Percentiles rank a stretch among this genome's conserved stretches.
These are phyloP conservation scores for Matsumurasca onukii DNA, from an alignment of 1,140 invertebrate species.

Conservation along the genomic window DNA sequence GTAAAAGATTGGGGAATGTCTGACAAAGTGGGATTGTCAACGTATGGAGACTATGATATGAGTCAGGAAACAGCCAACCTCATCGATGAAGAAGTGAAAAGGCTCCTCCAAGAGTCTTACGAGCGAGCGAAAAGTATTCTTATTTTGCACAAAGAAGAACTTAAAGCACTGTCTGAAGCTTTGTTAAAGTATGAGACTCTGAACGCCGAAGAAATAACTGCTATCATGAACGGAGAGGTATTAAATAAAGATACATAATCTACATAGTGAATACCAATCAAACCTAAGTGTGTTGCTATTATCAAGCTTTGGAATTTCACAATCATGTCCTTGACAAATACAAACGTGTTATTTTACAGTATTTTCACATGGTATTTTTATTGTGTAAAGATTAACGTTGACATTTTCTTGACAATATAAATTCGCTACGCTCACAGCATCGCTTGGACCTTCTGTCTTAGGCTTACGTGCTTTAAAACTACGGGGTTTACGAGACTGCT, in stretches of 20 bases:
- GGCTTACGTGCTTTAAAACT: too few species aligned
- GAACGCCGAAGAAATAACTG: constrained; percentile 1
- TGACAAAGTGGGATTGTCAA: background rate
- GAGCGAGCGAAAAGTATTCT: constrained; percentile 14
- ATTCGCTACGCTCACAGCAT: too few species aligned
- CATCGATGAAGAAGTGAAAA: constrained; percentile 6
- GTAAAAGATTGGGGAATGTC: constrained; percentile 18
- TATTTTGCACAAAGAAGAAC: constrained; percentile 1
- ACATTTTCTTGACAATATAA: too few species aligned
- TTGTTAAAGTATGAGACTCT: constrained; percentile 13
- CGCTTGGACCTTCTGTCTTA: too few species aligned
- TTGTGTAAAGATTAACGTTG: too few species aligned
- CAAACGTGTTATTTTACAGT: too few species aligned
- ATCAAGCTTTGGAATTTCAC: too few species aligned
- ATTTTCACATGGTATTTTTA: too few species aligned
- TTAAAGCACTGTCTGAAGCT: constrained; percentile 2
- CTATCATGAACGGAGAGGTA: background rate
- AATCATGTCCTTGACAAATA: too few species aligned
- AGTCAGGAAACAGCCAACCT: constrained; percentile 12
- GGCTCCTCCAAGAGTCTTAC: constrained; percentile 8
- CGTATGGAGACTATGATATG: background rate
- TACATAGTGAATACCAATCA: too few species aligned
- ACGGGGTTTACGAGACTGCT: too few species aligned
- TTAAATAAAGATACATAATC: background rate
- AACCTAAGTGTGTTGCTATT: too few species aligned